Percentiles rank a stretch among this genome's conserved stretches.
phyloP scores from a whole-genome alignment of 2,888 invertebrate species.

The Girardia tigrina region DNA sequence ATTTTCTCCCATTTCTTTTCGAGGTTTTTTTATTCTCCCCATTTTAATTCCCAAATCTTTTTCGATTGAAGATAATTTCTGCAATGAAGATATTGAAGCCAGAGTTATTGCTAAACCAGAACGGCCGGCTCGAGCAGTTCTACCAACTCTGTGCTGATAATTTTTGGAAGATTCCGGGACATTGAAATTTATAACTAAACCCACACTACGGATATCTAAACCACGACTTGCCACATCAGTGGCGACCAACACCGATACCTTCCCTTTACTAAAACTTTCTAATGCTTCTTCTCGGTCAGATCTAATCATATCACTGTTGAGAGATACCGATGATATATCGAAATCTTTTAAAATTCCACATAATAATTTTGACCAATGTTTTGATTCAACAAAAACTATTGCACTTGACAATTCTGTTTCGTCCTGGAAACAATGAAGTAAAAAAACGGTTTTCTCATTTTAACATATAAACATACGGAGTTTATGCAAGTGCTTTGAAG shows the following conservation, averaged over 20 bases:
- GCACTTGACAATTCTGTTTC: no score
- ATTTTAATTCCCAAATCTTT: not conserved
- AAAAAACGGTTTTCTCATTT: no score
- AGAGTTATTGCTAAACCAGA: slow-evolving; percentile 75
- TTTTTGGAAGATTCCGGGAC: slow-evolving; percentile 77
- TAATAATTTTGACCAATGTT: no score
- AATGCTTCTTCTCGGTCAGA: not conserved
- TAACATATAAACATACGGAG: no score
- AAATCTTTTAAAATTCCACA: no score
- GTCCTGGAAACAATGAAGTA: no score
- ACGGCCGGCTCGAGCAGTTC: slow-evolving; percentile 60
- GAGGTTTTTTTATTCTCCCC: no score
- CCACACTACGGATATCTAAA: slow-evolving; percentile 84
- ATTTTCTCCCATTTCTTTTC: no score
- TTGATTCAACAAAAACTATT: no score
- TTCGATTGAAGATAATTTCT: not conserved
- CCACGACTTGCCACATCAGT: slow-evolving; percentile 89
- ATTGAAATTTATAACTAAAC: slow-evolving; percentile 82
- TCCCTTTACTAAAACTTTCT: not conserved
- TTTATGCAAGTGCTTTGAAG: not conserved
- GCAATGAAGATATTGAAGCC: slow-evolving; percentile 51
- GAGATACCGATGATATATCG: no score
- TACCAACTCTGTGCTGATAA: slow-evolving; percentile 89
- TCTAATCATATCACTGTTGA: not conserved
- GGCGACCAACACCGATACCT: slow-evolving; percentile 61